Evolutionary conservation across 2,797 vertebrate genomes (phyloP).

Genomic region (Hippoglossus hippoglossus): DNA sequence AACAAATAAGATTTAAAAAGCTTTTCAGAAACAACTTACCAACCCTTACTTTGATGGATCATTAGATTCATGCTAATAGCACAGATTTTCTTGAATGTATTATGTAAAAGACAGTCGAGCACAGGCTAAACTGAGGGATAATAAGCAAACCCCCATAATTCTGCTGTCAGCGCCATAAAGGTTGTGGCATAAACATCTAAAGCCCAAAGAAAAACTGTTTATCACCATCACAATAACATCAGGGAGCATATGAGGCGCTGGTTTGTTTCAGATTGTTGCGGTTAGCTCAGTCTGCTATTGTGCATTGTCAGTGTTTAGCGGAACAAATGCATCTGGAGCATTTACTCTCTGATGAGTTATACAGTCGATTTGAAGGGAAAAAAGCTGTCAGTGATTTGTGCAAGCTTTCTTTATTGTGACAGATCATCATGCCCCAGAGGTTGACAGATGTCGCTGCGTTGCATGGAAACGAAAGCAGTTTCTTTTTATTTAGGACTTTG

Average conservation of each 20-base stretch:
- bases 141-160: constrained; percentile 45
- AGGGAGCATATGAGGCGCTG: constrained; percentile 38
- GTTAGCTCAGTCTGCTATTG: constrained; percentile 38
- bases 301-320: constrained; percentile 57
- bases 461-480: constrained; percentile 66
- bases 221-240: constrained; percentile 62
- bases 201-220: constrained; percentile 66
- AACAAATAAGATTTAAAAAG: no score
- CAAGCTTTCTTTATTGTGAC: constrained; percentile 79
- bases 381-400: constrained; percentile 75
- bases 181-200: constrained; percentile 73
- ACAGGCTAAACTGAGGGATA: constrained; percentile 18
- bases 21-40: no score
- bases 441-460: constrained; percentile 78
- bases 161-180: constrained; percentile 68
- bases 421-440: constrained; percentile 79
- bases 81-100: constrained; percentile 1
- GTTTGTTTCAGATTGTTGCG: constrained; percentile 62
- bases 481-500: constrained; percentile 75
- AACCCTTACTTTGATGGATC: background rate
- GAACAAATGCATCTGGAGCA: constrained; percentile 65
- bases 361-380: constrained; percentile 46
- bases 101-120: constrained; percentile 10
- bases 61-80: background rate
- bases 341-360: constrained; percentile 69